These are phyloP conservation scores for Coleophora deauratella DNA, from an alignment of 2,888 invertebrate genomes.

Conservation along the genomic window DNA sequence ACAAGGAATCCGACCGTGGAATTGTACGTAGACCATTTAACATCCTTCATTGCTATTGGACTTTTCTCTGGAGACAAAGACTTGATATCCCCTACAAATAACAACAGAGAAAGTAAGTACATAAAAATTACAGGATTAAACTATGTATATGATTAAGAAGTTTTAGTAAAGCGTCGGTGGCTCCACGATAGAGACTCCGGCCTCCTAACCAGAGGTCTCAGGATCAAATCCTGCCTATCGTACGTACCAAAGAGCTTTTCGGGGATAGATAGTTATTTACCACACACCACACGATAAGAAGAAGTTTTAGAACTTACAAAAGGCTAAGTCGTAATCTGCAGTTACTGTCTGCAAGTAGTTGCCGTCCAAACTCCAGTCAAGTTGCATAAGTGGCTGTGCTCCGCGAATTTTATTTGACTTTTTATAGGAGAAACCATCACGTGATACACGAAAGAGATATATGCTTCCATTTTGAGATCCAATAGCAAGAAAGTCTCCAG, in stretches of 20 bases:
- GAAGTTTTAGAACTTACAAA: slow-evolving; percentile 88
- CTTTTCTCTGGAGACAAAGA: slow-evolving; percentile 90
- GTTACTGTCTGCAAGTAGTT: slow-evolving; percentile 91
- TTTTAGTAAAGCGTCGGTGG: no score
- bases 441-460: slow-evolving; percentile 83
- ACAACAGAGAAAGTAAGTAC: background rate
- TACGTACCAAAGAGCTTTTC: no score
- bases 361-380: slow-evolving; percentile 95
- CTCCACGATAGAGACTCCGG: no score
- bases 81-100: slow-evolving; percentile 87
- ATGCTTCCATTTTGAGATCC: slow-evolving; percentile 92
- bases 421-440: slow-evolving; percentile 92
- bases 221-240: no score
- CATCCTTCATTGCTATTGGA: slow-evolving; percentile 91
- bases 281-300: no score
- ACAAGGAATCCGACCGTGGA: slow-evolving; percentile 91
- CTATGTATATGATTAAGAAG: no score
- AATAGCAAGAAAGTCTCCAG: slow-evolving; percentile 89
- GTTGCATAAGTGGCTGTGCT: slow-evolving; percentile 86
- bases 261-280: no score
- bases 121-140: no score
- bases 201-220: no score
- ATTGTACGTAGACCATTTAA: slow-evolving; percentile 91
- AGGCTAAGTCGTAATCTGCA: slow-evolving; percentile 90
- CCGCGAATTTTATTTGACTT: slow-evolving; percentile 92